phyloP scores from a whole-genome alignment of 2,113 vertebrate genomes.

The Rattus norvegicus region GRCr8 NC_086028.1:102847501-102848000 shows the following conservation, averaged over 20 bases:
- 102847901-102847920: rapidly evolving
- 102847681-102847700: background rate
- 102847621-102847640: rapidly evolving
- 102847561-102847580: no score
- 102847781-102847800: no score
- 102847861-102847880: background rate
- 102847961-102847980: constrained; percentile 95
- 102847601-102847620: background rate
- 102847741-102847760: background rate
- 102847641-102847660: rapidly evolving
- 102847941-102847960: constrained; percentile 96
- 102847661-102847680: background rate
- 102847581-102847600: background rate
- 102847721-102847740: background rate
- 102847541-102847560: no score
- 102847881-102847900: background rate
- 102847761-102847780: background rate
- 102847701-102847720: background rate
- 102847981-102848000: constrained; percentile 95
- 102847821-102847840: background rate
- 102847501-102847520: background rate
- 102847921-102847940: constrained; percentile 81
- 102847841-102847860: background rate
- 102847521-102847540: no score
- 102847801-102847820: background rate